Evolutionary conservation across 2,113 vertebrate genomes (phyloP).

Genomic region (Herpetotheres cachinnans): DNA sequence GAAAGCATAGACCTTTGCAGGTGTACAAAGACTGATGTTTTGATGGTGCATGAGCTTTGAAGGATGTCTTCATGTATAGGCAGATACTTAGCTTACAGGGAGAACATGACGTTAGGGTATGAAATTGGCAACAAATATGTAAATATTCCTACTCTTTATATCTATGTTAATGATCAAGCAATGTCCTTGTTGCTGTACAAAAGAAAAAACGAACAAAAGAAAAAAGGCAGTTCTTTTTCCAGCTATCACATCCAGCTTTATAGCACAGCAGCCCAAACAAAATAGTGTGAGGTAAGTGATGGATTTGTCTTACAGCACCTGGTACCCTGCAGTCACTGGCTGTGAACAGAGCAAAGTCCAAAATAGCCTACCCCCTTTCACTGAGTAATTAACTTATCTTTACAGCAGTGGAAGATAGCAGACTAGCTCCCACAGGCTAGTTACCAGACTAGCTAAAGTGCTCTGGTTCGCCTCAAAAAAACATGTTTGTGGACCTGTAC

Average conservation of each 20-base stretch:
- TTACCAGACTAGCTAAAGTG: not conserved
- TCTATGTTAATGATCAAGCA: not conserved
- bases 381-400: not conserved
- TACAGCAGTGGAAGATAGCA: not conserved
- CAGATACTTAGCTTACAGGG: not conserved
- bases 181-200: not conserved
- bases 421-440: not conserved
- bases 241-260: not conserved
- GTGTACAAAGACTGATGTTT: not conserved
- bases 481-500: not conserved
- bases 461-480: not conserved
- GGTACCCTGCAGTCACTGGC: not conserved
- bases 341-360: not conserved
- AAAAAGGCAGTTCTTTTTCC: not conserved
- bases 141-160: not conserved
- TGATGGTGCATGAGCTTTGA: not conserved
- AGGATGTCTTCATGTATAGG: not conserved
- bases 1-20: not conserved
- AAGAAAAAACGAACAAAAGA: not conserved
- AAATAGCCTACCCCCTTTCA: not conserved
- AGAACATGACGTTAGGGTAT: not conserved
- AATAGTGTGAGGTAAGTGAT: not conserved
- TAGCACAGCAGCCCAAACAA: not conserved
- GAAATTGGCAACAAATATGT: not conserved
- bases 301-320: not conserved